Conservation (phyloP, 2,888 invertebrate genomes). For the Himalopsyche kuldschensis region DNA sequence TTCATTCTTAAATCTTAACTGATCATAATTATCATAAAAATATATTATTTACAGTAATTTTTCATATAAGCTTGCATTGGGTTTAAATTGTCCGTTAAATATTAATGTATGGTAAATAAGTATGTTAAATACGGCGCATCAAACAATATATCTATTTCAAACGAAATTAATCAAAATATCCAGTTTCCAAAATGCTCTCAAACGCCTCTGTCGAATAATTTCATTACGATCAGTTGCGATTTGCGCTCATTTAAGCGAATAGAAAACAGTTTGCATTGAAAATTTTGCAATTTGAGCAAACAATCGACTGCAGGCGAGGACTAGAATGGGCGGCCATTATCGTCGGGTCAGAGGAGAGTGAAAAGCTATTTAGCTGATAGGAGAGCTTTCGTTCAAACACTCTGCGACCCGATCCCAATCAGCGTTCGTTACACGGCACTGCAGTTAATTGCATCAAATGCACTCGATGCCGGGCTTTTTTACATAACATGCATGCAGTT, state of each 20-base stretch:
- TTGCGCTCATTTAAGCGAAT: slow-evolving; percentile 60
- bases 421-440: slow-evolving; percentile 46
- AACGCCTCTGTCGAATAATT: slow-evolving; percentile 48
- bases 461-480: slow-evolving; percentile 4
- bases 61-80: no score
- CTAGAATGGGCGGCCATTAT: slow-evolving; percentile 54
- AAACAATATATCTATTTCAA: no score
- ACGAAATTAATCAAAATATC: no score
- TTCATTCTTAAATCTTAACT: no score
- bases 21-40: no score
- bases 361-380: not conserved
- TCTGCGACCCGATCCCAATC: slow-evolving; percentile 50
- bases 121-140: no score
- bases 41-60: no score
- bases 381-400: slow-evolving; percentile 25
- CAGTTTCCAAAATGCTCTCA: not conserved
- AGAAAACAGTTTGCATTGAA: slow-evolving; percentile 63
- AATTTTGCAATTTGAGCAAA: slow-evolving; percentile 58
- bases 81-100: no score
- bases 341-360: slow-evolving; percentile 43
- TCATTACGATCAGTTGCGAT: slow-evolving; percentile 64
- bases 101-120: no score
- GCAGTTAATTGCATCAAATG: slow-evolving; percentile 38
- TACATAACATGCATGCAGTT: not conserved
- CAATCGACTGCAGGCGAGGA: slow-evolving; percentile 1